Evolutionary conservation across 2,113 vertebrate genomes (phyloP), one percentile per base, ranked within the genome.

Genomic region (Drymodes brunneopygia): DNA sequence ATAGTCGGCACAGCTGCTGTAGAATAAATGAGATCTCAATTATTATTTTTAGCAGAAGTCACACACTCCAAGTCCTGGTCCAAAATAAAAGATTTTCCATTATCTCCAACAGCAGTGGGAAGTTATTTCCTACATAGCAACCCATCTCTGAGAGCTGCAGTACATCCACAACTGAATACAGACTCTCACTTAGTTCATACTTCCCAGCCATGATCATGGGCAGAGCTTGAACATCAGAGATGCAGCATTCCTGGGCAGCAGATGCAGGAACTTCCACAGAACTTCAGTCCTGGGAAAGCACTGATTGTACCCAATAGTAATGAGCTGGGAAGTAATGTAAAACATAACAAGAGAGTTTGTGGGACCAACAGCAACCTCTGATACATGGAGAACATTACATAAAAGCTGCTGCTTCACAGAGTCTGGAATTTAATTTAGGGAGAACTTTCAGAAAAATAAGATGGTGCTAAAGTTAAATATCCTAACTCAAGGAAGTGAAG

Each of bases 381-480:
- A 20, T 5, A 51, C 9, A 13, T 2, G 5, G 60, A 71, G 33
- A 64, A 35, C 0, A 0, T 38, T 31, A 21, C 15, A 36, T 7
- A 54, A 70, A 73, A 85, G 15, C 7, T n/a, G 11, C 48, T 75
- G 27, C n/a, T 82, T 56, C 88, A 60, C 19, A 54, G 23, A 56
- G 22, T 16, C 66, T 60, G 60, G 21, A 40, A 11, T 22, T 65
- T 51, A 21, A 6, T 38, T 78, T 42, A 42, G 47, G 51, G 54
- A 67, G 35, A 82, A 42, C 45, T 2, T 7, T 17, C 35, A 62
- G 60, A 85, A 91, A 81, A 90, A 58, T 15, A 67, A 79, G 17
- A 16, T 48, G 7, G 42, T 82, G 35, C 35, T 88, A 48, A 74
- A 81, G 23, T 22, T 66, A 91, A 93, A 54, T 60, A 42, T 38